Percentiles rank a stretch among this genome's conserved stretches.
phyloP scores from a whole-genome alignment of 2,113 vertebrate species.

The Dicaeum eximium region DNA sequence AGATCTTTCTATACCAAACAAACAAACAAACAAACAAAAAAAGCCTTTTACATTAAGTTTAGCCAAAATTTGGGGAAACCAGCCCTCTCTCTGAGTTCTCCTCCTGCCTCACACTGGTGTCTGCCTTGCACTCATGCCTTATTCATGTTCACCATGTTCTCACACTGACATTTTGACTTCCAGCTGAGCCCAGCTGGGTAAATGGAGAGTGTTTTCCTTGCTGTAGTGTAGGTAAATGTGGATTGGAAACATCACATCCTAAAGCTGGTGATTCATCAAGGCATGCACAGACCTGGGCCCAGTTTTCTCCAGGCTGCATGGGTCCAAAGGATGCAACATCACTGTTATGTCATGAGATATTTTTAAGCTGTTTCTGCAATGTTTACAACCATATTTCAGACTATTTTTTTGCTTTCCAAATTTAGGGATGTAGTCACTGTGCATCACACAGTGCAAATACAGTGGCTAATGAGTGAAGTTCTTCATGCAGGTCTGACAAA shows the following conservation, averaged over 20 bases:
- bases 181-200: neutral
- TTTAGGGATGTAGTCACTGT: neutral
- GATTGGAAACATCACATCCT: neutral
- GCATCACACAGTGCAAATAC: neutral
- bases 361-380: neutral
- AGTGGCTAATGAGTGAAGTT: neutral
- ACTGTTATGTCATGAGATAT: neutral
- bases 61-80: neutral
- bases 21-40: neutral
- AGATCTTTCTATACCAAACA: neutral
- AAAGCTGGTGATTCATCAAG: neutral
- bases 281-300: neutral
- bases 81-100: neutral
- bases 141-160: neutral
- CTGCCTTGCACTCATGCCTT: neutral
- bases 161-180: neutral
- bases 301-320: neutral
- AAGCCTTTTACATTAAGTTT: neutral
- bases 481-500: neutral
- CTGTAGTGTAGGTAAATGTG: neutral
- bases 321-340: neutral
- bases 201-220: neutral
- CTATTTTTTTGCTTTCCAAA: neutral
- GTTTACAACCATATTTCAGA: neutral
- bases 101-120: rapidly evolving